Conservation (phyloP, 2,888 invertebrate genomes). For the Meta bourneti region DNA sequence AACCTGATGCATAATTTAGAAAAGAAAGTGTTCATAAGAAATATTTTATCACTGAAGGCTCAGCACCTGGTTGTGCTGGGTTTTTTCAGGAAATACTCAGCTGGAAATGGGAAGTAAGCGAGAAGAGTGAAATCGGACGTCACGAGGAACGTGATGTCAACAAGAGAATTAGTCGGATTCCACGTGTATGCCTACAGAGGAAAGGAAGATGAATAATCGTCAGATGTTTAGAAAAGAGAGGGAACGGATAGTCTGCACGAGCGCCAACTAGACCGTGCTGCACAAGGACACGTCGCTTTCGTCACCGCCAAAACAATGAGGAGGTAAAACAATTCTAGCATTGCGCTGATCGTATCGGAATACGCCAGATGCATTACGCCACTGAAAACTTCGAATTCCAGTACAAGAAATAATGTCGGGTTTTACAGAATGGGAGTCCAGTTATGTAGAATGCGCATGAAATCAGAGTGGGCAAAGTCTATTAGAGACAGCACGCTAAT, state of each 20-base stretch:
- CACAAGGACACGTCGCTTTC: slow-evolving; percentile 8
- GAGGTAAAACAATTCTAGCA: background rate
- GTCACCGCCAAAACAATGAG: background rate
- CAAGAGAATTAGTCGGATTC: slow-evolving; percentile 7
- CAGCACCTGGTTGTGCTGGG: too few relatives aligned
- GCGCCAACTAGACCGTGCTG: slow-evolving; percentile 5
- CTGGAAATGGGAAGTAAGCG: background rate
- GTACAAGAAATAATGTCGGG: background rate
- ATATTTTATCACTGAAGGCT: too few relatives aligned
- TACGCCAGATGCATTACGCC: background rate
- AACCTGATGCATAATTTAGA: too few relatives aligned
- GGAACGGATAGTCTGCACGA: slow-evolving; percentile 12
- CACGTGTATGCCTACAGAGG: background rate
- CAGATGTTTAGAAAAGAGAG: background rate
- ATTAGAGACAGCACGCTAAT: background rate
- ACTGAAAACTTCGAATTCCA: background rate
- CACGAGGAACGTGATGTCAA: background rate
- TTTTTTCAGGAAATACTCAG: background rate
- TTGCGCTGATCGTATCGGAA: background rate
- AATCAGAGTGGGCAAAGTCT: background rate
- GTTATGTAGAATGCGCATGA: background rate
- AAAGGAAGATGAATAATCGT: slow-evolving; percentile 22
- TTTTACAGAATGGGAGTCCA: background rate
- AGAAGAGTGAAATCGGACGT: background rate
- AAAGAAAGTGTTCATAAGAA: too few relatives aligned